These are phyloP conservation scores for Leptinotarsa undecemlineata DNA, from an alignment of 1,140 invertebrate genomes.

Conservation along the genomic window DNA sequence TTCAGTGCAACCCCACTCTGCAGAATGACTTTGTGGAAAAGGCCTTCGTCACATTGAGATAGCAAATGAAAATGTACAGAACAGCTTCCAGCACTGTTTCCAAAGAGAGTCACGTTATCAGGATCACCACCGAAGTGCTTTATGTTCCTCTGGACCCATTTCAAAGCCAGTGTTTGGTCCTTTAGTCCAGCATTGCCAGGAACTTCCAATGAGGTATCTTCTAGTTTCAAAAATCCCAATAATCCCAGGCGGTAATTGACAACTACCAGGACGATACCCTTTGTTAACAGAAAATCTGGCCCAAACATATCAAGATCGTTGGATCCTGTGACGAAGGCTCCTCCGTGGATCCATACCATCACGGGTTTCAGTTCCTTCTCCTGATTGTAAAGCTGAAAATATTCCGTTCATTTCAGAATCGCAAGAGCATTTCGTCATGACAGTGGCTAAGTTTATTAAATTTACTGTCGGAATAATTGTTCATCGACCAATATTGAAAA, in stretches of 20 bases:
- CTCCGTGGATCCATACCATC: constrained; percentile 70
- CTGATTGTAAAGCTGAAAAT: background rate
- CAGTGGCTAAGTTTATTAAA: too few species aligned
- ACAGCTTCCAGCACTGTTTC: constrained; percentile 60
- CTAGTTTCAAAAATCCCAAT: constrained; percentile 53
- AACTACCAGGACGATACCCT: constrained; percentile 58
- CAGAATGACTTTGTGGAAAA: constrained; percentile 64
- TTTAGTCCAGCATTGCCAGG: constrained; percentile 67
- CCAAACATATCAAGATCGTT: constrained; percentile 60
- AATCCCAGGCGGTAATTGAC: constrained; percentile 60
- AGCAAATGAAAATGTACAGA: constrained; percentile 46
- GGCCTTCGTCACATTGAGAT: constrained; percentile 46
- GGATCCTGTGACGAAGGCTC: constrained; percentile 62
- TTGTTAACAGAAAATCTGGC: constrained; percentile 67
- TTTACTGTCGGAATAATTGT: too few species aligned
- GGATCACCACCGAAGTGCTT: constrained; percentile 58
- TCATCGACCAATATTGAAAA: too few species aligned
- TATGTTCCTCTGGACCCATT: constrained; percentile 64
- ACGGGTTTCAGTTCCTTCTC: constrained; percentile 55
- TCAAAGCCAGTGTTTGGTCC: constrained; percentile 63
- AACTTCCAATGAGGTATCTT: constrained; percentile 54
- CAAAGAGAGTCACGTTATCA: constrained; percentile 56
- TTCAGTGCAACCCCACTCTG: constrained; percentile 64
- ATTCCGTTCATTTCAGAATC: background rate
- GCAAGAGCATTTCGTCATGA: too few species aligned